Evolutionary conservation across 2,113 vertebrate species (phyloP).

Genomic region (Azemiops feae): DNA sequence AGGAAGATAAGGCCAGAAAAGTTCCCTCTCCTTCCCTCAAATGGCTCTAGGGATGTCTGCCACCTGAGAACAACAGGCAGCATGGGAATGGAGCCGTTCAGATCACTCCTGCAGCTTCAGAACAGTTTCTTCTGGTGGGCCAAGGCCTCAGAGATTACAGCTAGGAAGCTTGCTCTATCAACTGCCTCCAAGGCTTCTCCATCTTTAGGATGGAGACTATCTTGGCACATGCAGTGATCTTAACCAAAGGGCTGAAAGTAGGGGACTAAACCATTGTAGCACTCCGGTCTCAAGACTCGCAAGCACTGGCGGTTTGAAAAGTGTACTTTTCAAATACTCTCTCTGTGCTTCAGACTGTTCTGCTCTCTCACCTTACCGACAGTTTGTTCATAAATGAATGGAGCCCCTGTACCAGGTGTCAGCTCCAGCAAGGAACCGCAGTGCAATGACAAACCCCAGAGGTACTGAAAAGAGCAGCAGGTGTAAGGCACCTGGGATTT

Average conservation of each 20-base stretch:
- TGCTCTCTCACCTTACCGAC: background rate
- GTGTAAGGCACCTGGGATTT: conserved; percentile 58
- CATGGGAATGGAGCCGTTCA: background rate
- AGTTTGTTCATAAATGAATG: conserved; percentile 52
- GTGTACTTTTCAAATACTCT: background rate
- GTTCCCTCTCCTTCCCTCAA: background rate
- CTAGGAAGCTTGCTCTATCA: background rate
- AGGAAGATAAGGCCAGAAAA: background rate
- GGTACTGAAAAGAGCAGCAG: conserved; percentile 50
- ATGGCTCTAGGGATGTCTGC: background rate
- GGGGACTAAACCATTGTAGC: background rate
- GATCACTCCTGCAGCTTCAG: background rate
- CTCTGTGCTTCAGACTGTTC: no score
- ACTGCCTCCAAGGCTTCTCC: background rate
- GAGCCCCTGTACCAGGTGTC: conserved; percentile 54
- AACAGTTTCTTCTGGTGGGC: background rate
- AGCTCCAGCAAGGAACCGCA: conserved; percentile 61
- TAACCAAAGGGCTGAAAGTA: background rate
- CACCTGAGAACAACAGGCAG: background rate
- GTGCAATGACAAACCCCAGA: conserved; percentile 50
- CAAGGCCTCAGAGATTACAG: background rate
- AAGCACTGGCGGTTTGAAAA: background rate
- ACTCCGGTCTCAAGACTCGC: background rate
- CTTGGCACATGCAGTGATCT: background rate
- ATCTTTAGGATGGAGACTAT: background rate